Conservation (phyloP, 2,888 invertebrate genomes). For the Acleris emargana region DNA sequence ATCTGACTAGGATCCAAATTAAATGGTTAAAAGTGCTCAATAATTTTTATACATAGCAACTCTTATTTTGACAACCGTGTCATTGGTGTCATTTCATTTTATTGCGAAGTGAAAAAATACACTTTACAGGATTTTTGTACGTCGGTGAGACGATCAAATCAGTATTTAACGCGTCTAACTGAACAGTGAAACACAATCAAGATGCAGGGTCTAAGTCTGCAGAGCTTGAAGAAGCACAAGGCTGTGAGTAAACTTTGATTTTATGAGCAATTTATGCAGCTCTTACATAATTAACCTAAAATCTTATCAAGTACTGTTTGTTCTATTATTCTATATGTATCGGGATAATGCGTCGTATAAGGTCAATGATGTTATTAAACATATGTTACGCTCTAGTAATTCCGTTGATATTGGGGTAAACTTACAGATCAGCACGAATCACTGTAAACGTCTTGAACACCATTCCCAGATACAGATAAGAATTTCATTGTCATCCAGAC, state of each 20-base stretch:
- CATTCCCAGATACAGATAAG: too few relatives aligned
- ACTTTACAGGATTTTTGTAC: conserved; percentile 19
- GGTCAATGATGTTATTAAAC: conserved; percentile 28
- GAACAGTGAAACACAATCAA: conserved; percentile 46
- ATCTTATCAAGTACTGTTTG: conserved; percentile 35
- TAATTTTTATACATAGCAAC: conserved; percentile 10
- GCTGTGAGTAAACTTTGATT: conserved; percentile 84
- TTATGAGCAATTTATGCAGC: conserved; percentile 41
- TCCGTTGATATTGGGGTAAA: too few relatives aligned
- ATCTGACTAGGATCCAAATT: background rate
- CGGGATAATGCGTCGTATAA: conserved; percentile 27
- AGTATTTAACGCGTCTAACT: conserved; percentile 19
- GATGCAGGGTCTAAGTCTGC: conserved; percentile 89
- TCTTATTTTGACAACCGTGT: conserved; percentile 25
- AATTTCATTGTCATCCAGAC: too few relatives aligned
- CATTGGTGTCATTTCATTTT: background rate
- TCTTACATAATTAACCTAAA: conserved; percentile 80
- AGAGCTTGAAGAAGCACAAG: conserved; percentile 90
- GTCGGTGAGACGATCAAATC: conserved; percentile 21
- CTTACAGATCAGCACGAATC: too few relatives aligned
- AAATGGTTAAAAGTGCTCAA: background rate
- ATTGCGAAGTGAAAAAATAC: background rate
- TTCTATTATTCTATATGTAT: conserved; percentile 28
- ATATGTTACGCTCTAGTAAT: background rate
- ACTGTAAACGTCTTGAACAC: too few relatives aligned